phyloP scores from a whole-genome alignment of 2,797 vertebrate genomes.

The Rhinogobio ventralis region DNA sequence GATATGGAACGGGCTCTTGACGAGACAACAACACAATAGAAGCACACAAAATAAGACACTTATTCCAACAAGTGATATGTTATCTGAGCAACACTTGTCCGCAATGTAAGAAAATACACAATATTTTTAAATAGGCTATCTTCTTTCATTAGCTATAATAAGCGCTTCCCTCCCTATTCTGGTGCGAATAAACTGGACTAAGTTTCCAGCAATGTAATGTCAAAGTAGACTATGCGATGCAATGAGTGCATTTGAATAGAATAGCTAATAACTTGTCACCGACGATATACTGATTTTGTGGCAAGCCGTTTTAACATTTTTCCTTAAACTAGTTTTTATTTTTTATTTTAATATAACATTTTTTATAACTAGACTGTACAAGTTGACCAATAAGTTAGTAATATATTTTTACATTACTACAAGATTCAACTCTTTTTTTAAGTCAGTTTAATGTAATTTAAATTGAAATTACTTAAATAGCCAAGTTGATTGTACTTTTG shows the following conservation, averaged over 20 bases:
- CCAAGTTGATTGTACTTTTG: no score
- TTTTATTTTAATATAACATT: no score
- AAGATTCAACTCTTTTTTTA: no score
- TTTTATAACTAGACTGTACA: background rate
- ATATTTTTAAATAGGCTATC: conserved; percentile 1
- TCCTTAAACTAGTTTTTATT: background rate
- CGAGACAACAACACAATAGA: conserved; percentile 23
- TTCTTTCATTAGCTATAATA: background rate
- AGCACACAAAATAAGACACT: conserved; percentile 28
- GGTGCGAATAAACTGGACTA: background rate
- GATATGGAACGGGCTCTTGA: conserved; percentile 34
- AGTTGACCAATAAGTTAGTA: no score
- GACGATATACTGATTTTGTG: conserved; percentile 5
- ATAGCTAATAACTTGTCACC: background rate
- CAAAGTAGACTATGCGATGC: conserved; percentile 1
- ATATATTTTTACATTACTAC: no score
- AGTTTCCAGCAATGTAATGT: background rate
- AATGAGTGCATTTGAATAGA: background rate
- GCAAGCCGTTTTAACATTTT: conserved; percentile 24
- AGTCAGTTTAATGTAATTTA: no score
- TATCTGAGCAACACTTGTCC: background rate
- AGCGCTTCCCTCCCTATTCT: background rate
- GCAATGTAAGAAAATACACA: conserved; percentile 16
- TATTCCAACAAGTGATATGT: conserved; percentile 28
- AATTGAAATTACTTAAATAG: no score